phyloP scores from a whole-genome alignment of 2,888 invertebrate genomes.

The Zhuqinia jingwanae region DNA sequence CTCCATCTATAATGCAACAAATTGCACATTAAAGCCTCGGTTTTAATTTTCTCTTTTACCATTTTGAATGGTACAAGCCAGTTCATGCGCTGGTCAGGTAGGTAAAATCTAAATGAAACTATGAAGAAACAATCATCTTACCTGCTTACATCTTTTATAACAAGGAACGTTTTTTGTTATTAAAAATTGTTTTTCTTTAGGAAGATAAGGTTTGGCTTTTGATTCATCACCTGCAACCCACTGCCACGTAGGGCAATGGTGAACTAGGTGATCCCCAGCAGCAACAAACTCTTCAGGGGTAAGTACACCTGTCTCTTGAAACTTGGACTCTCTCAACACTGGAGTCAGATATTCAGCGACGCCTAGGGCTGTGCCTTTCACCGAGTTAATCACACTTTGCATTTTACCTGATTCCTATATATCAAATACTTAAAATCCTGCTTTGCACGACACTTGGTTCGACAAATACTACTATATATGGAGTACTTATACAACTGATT shows the following conservation, averaged over 20 bases:
- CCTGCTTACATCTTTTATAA: conserved; percentile 95
- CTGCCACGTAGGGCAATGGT: conserved; percentile 99
- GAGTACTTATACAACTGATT: too few species aligned
- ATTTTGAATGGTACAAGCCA: too few species aligned
- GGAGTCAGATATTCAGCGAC: conserved; percentile 98
- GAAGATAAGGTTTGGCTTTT: conserved; percentile 94
- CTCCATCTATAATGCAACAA: conserved; percentile 86
- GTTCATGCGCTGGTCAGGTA: too few species aligned
- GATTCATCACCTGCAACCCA: conserved; percentile 97
- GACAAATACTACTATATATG: too few species aligned
- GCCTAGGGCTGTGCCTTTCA: conserved; percentile 96
- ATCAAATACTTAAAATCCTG: background rate
- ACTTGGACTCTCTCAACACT: conserved; percentile 90
- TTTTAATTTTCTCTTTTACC: too few species aligned
- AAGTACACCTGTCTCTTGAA: conserved; percentile 90
- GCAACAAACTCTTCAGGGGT: conserved; percentile 99
- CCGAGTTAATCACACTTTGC: conserved; percentile 97
- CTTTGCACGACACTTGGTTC: too few species aligned
- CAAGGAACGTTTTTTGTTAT: conserved; percentile 99
- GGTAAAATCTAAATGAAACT: too few species aligned
- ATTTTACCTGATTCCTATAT: conserved; percentile 84
- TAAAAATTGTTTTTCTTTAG: conserved; percentile 97
- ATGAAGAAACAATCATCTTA: too few species aligned
- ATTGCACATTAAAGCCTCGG: background rate
- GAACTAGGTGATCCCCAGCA: conserved; percentile 98